These are phyloP conservation scores for Agelaius tricolor DNA, from an alignment of 2,113 vertebrate genomes.

Conservation along the genomic window DNA sequence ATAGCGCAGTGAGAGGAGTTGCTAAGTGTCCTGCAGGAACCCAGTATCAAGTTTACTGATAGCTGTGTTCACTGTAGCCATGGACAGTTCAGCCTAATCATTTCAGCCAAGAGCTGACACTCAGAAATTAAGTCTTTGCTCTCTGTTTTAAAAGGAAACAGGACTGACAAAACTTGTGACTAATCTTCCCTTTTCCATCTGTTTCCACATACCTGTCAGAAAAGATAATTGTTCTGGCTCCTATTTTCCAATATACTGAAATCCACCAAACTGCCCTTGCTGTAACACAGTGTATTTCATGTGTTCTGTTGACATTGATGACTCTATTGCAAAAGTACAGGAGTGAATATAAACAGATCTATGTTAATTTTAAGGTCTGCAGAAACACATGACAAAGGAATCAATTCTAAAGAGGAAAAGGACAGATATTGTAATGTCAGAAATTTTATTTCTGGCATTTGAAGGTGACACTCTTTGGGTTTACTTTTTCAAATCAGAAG, in stretches of 20 bases:
- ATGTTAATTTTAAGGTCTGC: conserved; percentile 34
- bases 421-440: background rate
- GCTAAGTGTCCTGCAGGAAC: background rate
- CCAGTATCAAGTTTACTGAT: background rate
- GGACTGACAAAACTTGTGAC: background rate
- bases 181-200: background rate
- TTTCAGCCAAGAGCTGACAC: background rate
- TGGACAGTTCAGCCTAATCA: background rate
- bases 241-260: background rate
- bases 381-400: background rate
- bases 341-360: conserved; percentile 33
- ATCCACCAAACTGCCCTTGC: background rate
- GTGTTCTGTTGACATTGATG: background rate
- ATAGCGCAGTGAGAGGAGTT: background rate
- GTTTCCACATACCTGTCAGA: background rate
- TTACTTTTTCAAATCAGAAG: background rate
- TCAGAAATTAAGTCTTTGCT: background rate
- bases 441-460: background rate
- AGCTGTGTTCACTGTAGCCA: background rate
- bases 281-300: background rate
- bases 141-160: background rate
- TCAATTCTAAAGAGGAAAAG: background rate
- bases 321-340: background rate
- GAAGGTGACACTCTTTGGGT: background rate
- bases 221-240: background rate